Conservation (phyloP, 1,140 invertebrate species). For the Potamilus streckersoni region DNA sequence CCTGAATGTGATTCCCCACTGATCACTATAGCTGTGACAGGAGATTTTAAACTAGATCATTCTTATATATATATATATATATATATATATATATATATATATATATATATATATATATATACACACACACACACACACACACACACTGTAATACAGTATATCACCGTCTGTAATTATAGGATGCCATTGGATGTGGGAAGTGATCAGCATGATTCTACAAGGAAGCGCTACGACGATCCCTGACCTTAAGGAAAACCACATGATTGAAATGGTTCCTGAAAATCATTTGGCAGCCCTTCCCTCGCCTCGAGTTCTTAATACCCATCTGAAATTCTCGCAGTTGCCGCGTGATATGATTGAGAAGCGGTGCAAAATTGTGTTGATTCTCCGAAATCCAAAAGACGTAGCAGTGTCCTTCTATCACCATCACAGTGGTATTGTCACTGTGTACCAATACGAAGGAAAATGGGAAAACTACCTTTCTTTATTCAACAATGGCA, state of each 20-base stretch:
- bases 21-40: too few relatives aligned
- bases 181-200: conserved; percentile 45
- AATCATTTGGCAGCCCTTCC: conserved; percentile 20
- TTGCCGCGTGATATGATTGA: conserved; percentile 25
- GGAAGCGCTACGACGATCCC: conserved; percentile 34
- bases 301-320: conserved; percentile 38
- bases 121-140: too few relatives aligned
- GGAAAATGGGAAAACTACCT: conserved; percentile 10
- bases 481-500: conserved; percentile 1
- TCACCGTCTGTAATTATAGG: conserved; percentile 14
- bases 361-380: conserved; percentile 26
- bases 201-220: conserved; percentile 26
- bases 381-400: conserved; percentile 38
- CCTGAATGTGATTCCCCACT: too few relatives aligned
- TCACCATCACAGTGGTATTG: conserved; percentile 16
- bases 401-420: conserved; percentile 42
- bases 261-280: conserved; percentile 23
- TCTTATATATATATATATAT: too few relatives aligned
- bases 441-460: conserved; percentile 2
- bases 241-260: conserved; percentile 20
- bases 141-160: too few relatives aligned
- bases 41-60: too few relatives aligned
- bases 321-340: conserved; percentile 26
- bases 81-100: too few relatives aligned
- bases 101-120: too few relatives aligned